Percentiles rank a stretch among this genome's conserved stretches.
Evolutionary conservation across 2,113 vertebrate genomes (phyloP).

Genomic region (Embiotoca jacksoni): DNA sequence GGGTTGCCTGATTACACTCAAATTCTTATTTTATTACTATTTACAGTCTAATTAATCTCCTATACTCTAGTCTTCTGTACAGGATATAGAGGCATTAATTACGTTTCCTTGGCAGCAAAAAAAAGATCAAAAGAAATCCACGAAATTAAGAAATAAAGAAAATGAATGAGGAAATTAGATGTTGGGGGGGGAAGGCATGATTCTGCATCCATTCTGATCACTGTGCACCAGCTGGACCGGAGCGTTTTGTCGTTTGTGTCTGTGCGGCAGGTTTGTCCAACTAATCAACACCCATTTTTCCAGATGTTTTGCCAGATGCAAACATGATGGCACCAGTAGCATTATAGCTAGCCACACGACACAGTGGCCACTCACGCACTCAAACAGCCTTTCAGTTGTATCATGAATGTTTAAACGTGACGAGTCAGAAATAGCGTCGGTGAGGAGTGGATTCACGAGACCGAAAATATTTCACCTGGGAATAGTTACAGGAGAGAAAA

Average conservation of each 20-base stretch:
- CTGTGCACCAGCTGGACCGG: slow-evolving; percentile 30
- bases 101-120: slow-evolving; percentile 2
- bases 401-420: slow-evolving; percentile 48
- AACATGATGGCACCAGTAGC: slow-evolving; percentile 43
- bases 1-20: background rate
- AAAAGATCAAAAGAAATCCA: slow-evolving; percentile 1
- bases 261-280: slow-evolving; percentile 39
- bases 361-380: slow-evolving; percentile 17
- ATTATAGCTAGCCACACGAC: slow-evolving; percentile 30
- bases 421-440: slow-evolving; percentile 21
- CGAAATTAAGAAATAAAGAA: slow-evolving; percentile 6
- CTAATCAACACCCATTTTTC: slow-evolving; percentile 53
- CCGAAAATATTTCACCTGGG: slow-evolving; percentile 42
- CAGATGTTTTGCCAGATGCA: slow-evolving; percentile 67
- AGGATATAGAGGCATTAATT: background rate
- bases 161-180: slow-evolving; percentile 27
- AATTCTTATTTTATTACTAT: background rate
- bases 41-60: background rate
- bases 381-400: slow-evolving; percentile 12
- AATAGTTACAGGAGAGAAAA: slow-evolving; percentile 36
- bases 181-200: slow-evolving; percentile 36
- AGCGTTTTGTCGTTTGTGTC: slow-evolving; percentile 45
- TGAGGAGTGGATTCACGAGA: slow-evolving; percentile 16
- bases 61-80: background rate
- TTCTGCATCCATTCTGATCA: slow-evolving; percentile 62